Percentiles rank a stretch among this genome's conserved stretches.
phyloP scores from a whole-genome alignment of 1,140 invertebrate genomes.

The Dysdera silvatica region DNA sequence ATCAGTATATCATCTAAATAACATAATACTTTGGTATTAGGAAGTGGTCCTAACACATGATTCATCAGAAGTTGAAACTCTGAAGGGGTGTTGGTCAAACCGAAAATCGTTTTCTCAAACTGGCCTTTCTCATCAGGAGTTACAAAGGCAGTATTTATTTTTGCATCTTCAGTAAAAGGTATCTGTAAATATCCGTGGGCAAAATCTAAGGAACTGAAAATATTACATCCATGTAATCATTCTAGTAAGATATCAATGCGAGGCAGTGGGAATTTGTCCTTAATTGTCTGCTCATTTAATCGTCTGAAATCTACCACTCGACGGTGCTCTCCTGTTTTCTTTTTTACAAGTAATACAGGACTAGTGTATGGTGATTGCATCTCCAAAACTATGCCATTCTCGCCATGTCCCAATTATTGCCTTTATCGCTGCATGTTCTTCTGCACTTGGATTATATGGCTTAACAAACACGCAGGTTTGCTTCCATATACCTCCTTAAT shows the following conservation, averaged over 20 bases:
- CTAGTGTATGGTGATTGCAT: constrained; percentile 18
- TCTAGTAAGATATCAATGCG: constrained; percentile 40
- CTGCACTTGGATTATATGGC: not conserved
- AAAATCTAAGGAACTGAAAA: constrained; percentile 48
- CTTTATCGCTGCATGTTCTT: constrained; percentile 17
- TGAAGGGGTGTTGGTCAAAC: constrained; percentile 28
- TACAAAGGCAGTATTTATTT: constrained; percentile 46
- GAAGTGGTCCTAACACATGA: constrained; percentile 27
- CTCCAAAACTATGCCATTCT: constrained; percentile 16
- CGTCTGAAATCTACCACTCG: constrained; percentile 47
- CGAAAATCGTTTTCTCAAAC: constrained; percentile 36
- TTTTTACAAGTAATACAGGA: constrained; percentile 30
- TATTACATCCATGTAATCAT: constrained; percentile 31
- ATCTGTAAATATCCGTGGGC: constrained; percentile 48
- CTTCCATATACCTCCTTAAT: not conserved
- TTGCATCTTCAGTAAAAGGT: constrained; percentile 38
- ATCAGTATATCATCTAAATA: constrained; percentile 39
- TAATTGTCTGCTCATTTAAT: constrained; percentile 42
- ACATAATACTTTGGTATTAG: constrained; percentile 11
- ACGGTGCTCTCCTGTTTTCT: constrained; percentile 42
- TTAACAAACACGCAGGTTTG: not conserved
- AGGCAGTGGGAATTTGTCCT: constrained; percentile 43
- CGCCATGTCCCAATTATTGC: constrained; percentile 13
- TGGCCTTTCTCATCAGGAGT: constrained; percentile 42
- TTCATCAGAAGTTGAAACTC: constrained; percentile 37